Conservation (phyloP, 2,888 invertebrate genomes). For the Chrysolina oricalcia region DNA sequence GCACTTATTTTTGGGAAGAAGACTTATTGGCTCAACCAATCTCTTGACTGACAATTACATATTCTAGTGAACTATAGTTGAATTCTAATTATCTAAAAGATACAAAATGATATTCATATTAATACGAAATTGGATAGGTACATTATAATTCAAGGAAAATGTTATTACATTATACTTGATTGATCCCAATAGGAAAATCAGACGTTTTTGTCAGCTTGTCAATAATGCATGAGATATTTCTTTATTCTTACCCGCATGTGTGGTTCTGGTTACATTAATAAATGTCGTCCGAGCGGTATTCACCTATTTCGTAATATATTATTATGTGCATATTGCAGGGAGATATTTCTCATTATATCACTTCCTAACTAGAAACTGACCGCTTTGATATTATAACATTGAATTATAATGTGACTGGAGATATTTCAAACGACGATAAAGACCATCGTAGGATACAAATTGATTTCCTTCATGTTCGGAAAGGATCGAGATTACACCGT, state of each 20-base stretch:
- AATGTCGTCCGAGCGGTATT: constrained; percentile 18
- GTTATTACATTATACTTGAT: constrained; percentile 37
- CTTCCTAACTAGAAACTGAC: constrained; percentile 20
- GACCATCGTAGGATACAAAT: neutral
- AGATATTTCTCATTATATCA: constrained; percentile 30
- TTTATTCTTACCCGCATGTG: constrained; percentile 27
- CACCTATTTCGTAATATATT: constrained; percentile 21
- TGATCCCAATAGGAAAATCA: constrained; percentile 47
- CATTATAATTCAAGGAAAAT: constrained; percentile 9
- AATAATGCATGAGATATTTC: constrained; percentile 38
- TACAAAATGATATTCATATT: no score
- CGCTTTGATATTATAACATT: constrained; percentile 17
- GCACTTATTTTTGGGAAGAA: no score
- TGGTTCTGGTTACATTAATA: constrained; percentile 26
- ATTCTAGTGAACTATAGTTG: no score
- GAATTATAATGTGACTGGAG: constrained; percentile 26
- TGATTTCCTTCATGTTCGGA: constrained; percentile 11
- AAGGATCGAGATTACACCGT: neutral
- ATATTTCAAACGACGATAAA: constrained; percentile 22
- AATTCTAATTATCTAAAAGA: no score
- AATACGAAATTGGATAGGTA: no score
- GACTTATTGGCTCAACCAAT: no score
- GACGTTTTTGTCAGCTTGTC: constrained; percentile 45
- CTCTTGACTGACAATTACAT: no score
- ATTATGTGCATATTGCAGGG: constrained; percentile 18